These are phyloP conservation scores for Ctena decussata DNA, from an alignment of 2,888 invertebrate genomes.

Conservation along the genomic window DNA sequence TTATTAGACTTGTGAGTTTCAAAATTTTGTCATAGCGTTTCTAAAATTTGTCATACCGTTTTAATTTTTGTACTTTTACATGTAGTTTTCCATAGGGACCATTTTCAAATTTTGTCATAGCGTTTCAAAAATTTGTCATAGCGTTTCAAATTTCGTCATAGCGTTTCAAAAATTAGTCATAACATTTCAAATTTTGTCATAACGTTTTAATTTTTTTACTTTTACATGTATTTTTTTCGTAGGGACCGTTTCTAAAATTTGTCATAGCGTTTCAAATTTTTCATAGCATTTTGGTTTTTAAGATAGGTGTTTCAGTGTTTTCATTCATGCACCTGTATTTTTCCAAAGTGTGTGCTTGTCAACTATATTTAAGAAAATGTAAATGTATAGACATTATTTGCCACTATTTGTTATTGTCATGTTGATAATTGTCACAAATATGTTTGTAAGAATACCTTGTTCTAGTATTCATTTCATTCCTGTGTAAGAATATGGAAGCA, in stretches of 20 bases:
- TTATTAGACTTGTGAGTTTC: neutral
- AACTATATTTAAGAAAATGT: neutral
- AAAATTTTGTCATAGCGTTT: no score
- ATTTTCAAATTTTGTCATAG: no score
- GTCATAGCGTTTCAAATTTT: neutral
- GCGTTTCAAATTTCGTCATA: neutral
- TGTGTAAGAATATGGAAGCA: conserved; percentile 12
- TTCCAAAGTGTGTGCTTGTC: neutral
- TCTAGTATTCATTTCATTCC: neutral
- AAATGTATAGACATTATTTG: neutral
- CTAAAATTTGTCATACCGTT: no score
- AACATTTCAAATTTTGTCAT: neutral
- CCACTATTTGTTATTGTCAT: neutral
- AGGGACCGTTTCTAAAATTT: neutral
- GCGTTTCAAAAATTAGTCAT: neutral
- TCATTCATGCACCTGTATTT: neutral
- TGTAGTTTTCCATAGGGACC: no score
- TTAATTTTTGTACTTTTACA: neutral
- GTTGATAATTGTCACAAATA: neutral
- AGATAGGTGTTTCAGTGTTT: neutral
- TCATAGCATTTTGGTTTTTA: neutral
- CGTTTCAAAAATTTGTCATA: no score
- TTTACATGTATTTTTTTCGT: no score
- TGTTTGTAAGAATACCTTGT: neutral
- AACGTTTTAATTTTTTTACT: neutral